A percentile compares a stretch with the other conserved stretches of the same genome.
Conservation (phyloP, 1,140 invertebrate species). For the Meloidogyne chitwoodi region DNA sequence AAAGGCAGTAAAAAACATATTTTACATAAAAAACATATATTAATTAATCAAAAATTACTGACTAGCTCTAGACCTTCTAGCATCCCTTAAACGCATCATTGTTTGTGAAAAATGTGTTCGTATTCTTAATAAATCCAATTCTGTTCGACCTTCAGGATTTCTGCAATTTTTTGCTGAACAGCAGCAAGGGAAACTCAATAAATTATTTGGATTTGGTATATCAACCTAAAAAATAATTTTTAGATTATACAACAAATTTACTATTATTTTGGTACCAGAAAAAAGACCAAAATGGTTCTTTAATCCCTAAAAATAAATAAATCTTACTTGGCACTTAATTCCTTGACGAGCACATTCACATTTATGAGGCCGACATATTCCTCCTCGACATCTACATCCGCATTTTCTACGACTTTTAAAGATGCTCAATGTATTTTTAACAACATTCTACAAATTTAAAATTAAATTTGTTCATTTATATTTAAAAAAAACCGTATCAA, state of each 20-base stretch:
- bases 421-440: background rate
- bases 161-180: slow-evolving; percentile 88
- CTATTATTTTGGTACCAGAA: too few species aligned
- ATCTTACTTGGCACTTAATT: slow-evolving; percentile 67
- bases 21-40: background rate
- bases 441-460: background rate
- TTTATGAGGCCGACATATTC: slow-evolving; percentile 29
- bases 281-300: too few species aligned
- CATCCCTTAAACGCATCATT: slow-evolving; percentile 84
- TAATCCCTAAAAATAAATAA: slow-evolving; percentile 64
- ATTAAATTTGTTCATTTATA: background rate
- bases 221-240: slow-evolving; percentile 63
- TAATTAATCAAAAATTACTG: background rate
- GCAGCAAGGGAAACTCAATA: slow-evolving; percentile 79
- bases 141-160: slow-evolving; percentile 84
- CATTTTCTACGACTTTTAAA: slow-evolving; percentile 19
- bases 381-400: slow-evolving; percentile 29
- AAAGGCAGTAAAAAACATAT: background rate
- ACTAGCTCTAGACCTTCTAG: slow-evolving; percentile 60
- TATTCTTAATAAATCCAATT: slow-evolving; percentile 90
- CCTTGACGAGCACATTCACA: slow-evolving; percentile 27
- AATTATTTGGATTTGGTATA: slow-evolving; percentile 55
- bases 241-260: too few species aligned
- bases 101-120: slow-evolving; percentile 96
- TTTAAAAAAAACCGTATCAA: slow-evolving; percentile 3